These are phyloP conservation scores for Lycophotia porphyrea DNA, from an alignment of 2,888 invertebrate genomes.

Conservation along the genomic window DNA sequence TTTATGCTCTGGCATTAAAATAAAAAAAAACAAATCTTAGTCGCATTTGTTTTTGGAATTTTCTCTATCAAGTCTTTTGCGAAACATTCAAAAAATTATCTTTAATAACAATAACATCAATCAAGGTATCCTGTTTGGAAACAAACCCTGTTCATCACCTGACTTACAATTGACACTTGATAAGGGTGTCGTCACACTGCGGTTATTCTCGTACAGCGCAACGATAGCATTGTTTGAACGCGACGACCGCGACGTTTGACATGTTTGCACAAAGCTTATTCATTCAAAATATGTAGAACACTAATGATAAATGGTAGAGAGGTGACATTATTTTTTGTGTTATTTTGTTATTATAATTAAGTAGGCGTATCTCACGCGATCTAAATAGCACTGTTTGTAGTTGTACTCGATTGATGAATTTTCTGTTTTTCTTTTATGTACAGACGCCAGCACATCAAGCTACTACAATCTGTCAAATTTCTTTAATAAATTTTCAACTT, in stretches of 20 bases:
- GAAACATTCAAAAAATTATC: neutral
- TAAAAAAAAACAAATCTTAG: no score
- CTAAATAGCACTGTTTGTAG: neutral
- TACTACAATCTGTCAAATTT: no score
- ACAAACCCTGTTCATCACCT: conserved; percentile 37
- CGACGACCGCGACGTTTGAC: conserved; percentile 51
- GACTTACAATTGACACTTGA: conserved; percentile 60
- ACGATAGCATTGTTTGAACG: conserved; percentile 64
- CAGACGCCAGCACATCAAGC: no score
- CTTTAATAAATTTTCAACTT: no score
- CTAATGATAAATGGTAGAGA: conserved; percentile 37
- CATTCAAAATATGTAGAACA: conserved; percentile 58
- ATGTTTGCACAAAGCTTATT: conserved; percentile 65
- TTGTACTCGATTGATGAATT: neutral
- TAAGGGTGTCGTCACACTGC: conserved; percentile 70
- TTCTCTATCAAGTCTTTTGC: neutral
- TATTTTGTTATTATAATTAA: neutral
- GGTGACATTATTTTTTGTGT: conserved; percentile 8
- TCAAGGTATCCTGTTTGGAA: conserved; percentile 29
- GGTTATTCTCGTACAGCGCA: conserved; percentile 55
- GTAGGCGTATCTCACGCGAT: neutral
- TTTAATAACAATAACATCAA: conserved; percentile 17
- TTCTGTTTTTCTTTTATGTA: neutral
- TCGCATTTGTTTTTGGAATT: neutral
- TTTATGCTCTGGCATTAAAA: no score